A percentile compares a stretch with the other conserved stretches of the same genome.
Evolutionary conservation across 2,888 invertebrate genomes (phyloP).

Genomic region (Pherbina coryleti): DNA sequence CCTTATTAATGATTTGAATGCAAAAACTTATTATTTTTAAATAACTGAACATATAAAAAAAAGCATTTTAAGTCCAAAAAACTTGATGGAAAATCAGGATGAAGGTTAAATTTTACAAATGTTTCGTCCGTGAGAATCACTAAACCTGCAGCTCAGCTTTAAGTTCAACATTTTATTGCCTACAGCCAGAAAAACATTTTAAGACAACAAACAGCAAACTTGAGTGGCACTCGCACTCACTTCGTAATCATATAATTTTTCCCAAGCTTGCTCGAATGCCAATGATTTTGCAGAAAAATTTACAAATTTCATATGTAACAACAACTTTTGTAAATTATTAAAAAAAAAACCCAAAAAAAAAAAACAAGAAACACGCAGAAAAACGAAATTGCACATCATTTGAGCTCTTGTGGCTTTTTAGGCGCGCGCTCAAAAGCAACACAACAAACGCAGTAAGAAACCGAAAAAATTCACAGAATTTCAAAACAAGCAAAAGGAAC

Average conservation of each 20-base stretch:
- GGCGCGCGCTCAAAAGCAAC: neutral
- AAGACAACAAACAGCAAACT: neutral
- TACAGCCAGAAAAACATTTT: too few species aligned
- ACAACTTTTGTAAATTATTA: constrained; percentile 18
- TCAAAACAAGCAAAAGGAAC: neutral
- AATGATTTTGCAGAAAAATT: neutral
- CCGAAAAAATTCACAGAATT: constrained; percentile 32
- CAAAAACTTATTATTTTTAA: too few species aligned
- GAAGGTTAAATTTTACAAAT: too few species aligned
- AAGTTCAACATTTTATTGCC: too few species aligned
- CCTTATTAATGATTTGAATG: too few species aligned
- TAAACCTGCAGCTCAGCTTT: too few species aligned
- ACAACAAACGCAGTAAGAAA: constrained; percentile 12
- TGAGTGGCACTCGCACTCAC: neutral
- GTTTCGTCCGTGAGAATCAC: too few species aligned
- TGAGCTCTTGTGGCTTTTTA: constrained; percentile 35
- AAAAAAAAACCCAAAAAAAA: constrained; percentile 41
- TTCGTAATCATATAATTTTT: neutral
- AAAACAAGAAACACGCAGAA: constrained; percentile 39
- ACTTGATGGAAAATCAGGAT: too few species aligned
- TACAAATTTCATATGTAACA: neutral
- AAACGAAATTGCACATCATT: constrained; percentile 38
- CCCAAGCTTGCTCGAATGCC: neutral
- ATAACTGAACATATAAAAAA: too few species aligned
- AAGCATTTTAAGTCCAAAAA: too few species aligned